Percentiles rank a stretch among this genome's conserved stretches.
phyloP scores from a whole-genome alignment of 2,797 vertebrate genomes.

The Myotis daubentonii region DNA sequence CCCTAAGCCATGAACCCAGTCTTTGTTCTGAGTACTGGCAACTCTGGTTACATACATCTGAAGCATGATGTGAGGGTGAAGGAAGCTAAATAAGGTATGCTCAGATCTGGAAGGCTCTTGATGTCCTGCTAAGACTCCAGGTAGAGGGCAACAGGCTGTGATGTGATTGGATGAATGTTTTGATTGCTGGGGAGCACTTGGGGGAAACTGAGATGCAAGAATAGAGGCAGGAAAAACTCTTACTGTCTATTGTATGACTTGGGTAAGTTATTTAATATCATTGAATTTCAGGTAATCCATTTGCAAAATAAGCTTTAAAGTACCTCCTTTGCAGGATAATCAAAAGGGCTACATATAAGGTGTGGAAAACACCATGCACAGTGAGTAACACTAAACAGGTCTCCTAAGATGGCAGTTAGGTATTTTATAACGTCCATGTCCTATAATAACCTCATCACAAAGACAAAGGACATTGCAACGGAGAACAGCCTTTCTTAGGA shows the following conservation, averaged over 20 bases:
- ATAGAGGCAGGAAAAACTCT: neutral
- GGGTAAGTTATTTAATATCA: neutral
- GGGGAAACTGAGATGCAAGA: neutral
- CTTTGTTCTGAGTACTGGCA: neutral
- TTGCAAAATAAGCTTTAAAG: neutral
- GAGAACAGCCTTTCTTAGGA: constrained; percentile 2
- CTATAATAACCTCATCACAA: neutral
- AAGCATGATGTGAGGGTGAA: neutral
- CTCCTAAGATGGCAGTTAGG: neutral
- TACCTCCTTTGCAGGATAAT: neutral
- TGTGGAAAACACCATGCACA: neutral
- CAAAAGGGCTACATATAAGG: neutral
- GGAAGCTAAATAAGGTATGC: neutral
- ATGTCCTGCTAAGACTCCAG: neutral
- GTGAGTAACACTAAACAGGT: neutral
- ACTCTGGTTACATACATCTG: neutral
- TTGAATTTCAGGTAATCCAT: neutral
- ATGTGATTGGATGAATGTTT: neutral
- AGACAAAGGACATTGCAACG: neutral
- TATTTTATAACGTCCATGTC: neutral
- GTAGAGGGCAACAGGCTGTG: neutral
- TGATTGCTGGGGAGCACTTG: neutral
- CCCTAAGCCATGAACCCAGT: neutral
- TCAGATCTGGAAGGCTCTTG: neutral
- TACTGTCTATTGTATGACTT: neutral